A percentile compares a stretch with the other conserved stretches of the same genome.
Conservation (phyloP, 2,888 invertebrate genomes). For the Kuschelorhynchus macadamiae region DNA sequence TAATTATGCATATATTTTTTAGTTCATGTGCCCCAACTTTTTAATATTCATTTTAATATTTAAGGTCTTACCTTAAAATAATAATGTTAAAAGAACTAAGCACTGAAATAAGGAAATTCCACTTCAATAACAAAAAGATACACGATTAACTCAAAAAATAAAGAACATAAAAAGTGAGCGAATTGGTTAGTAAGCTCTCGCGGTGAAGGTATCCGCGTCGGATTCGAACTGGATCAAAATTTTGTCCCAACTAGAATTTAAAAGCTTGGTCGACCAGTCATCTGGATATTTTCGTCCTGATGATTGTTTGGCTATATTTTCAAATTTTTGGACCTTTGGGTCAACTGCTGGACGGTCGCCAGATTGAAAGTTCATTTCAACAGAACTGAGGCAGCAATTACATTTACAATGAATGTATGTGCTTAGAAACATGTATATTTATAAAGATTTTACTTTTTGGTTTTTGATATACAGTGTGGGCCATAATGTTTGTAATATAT, state of each 20-base stretch:
- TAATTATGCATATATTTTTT: no score
- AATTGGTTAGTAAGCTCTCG: slow-evolving; percentile 31
- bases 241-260: slow-evolving; percentile 50
- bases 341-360: slow-evolving; percentile 50
- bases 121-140: not conserved
- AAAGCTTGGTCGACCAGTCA: slow-evolving; percentile 55
- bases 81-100: not conserved
- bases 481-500: no score
- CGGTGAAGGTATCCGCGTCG: slow-evolving; percentile 36
- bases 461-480: no score
- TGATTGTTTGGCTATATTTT: slow-evolving; percentile 55
- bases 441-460: no score
- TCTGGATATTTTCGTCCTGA: slow-evolving; percentile 57
- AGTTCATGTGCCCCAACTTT: no score
- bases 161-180: slow-evolving; percentile 14
- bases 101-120: not conserved
- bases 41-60: no score
- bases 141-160: slow-evolving; percentile 9
- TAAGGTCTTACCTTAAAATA: slow-evolving; percentile 1
- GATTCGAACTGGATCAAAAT: slow-evolving; percentile 29
- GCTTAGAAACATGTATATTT: no score
- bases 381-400: not conserved
- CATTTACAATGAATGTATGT: no score
- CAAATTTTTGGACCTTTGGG: slow-evolving; percentile 41
- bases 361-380: slow-evolving; percentile 19